Conservation (phyloP, 2,113 vertebrate genomes). For the Platysteira castanea region DNA sequence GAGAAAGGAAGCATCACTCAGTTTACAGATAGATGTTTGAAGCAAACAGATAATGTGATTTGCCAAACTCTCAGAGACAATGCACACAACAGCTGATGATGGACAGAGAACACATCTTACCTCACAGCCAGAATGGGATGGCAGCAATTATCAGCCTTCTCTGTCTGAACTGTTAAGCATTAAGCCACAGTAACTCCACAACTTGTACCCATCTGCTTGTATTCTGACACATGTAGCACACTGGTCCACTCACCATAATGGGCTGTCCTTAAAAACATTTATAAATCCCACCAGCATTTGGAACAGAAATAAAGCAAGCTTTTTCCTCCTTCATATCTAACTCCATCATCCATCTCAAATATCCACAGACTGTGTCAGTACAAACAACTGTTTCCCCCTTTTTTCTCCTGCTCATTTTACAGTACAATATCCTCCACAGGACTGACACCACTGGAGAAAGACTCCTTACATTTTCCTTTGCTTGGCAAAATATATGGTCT, state of each 20-base stretch:
- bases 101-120: accelerated
- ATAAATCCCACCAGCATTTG: not conserved
- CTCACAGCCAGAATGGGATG: not conserved
- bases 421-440: not conserved
- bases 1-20: not conserved
- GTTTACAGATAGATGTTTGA: not conserved
- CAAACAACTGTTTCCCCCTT: not conserved
- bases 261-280: not conserved
- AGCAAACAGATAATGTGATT: not conserved
- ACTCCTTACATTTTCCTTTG: not conserved
- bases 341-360: not conserved
- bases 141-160: not conserved
- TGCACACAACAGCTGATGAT: not conserved
- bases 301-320: not conserved
- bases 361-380: not conserved
- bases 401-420: not conserved
- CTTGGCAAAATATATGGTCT: not conserved
- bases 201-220: not conserved
- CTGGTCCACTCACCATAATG: not conserved
- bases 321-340: not conserved
- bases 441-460: not conserved
- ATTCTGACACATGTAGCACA: not conserved
- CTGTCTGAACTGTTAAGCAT: not conserved
- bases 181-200: not conserved
- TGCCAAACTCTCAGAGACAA: not conserved